Percentiles rank a stretch among this genome's conserved stretches.
These are phyloP conservation scores for Prunella himalayana DNA, from an alignment of 2,113 vertebrate genomes.

Conservation along the genomic window DNA sequence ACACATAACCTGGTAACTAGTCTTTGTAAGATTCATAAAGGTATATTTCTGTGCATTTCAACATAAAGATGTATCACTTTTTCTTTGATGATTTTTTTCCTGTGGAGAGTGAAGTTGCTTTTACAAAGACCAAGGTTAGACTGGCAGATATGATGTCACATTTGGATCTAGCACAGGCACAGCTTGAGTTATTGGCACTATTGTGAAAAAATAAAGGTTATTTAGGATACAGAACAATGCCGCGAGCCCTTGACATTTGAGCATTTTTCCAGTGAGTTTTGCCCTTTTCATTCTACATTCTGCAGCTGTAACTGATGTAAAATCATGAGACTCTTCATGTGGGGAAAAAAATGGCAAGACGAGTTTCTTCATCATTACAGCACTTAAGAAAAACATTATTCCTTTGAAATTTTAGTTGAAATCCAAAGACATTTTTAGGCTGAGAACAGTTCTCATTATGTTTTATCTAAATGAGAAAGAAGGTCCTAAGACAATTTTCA, in stretches of 20 bases:
- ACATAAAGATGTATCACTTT: not conserved
- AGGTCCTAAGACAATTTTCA: not conserved
- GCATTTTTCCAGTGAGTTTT: conserved; percentile 23
- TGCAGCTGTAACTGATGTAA: not conserved
- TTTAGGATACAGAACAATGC: conserved; percentile 35
- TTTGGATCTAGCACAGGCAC: conserved; percentile 28
- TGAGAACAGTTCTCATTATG: not conserved
- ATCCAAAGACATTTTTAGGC: not conserved
- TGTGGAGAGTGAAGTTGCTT: not conserved
- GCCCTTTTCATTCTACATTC: conserved; percentile 35
- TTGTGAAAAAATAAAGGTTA: conserved; percentile 36
- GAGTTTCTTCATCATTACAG: not conserved
- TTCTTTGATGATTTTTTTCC: not conserved
- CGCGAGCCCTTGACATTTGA: conserved; percentile 4
- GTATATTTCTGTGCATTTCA: not conserved
- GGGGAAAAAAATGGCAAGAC: not conserved
- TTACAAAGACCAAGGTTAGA: not conserved
- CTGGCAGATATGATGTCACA: not conserved
- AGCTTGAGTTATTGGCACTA: conserved; percentile 32
- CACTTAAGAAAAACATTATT: not conserved
- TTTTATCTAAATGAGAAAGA: not conserved
- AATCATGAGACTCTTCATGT: not conserved
- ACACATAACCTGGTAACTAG: not conserved
- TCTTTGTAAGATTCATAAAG: not conserved
- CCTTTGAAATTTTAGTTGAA: not conserved